Conservation (phyloP, 2,113 vertebrate genomes). For the Rhinoderma darwinii region DNA sequence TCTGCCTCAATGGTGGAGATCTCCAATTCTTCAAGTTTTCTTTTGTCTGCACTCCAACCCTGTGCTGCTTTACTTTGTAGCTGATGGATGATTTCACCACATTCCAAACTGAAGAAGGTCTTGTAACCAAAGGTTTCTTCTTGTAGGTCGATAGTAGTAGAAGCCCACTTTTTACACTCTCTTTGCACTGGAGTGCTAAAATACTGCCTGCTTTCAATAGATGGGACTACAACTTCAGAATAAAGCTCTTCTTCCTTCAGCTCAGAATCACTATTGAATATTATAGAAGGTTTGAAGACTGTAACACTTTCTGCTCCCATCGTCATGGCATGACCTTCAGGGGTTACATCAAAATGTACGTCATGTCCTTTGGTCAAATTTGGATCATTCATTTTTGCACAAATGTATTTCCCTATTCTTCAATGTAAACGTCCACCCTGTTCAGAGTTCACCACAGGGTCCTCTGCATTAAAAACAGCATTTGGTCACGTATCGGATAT, state of each 20-base stretch:
- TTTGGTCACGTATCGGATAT: no score
- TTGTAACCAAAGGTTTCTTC: neutral
- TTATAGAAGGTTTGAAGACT: neutral
- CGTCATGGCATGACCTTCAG: neutral
- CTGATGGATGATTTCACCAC: conserved; percentile 34
- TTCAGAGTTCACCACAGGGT: neutral
- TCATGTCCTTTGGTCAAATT: neutral
- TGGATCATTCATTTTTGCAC: neutral
- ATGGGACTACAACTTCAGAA: neutral
- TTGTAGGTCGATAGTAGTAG: neutral
- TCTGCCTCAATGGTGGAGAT: conserved; percentile 52
- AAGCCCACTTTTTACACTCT: neutral
- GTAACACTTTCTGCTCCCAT: neutral
- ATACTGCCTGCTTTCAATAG: neutral
- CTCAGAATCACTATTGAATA: neutral
- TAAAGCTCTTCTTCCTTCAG: neutral
- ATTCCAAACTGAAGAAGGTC: conserved; percentile 52
- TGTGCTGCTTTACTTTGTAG: neutral
- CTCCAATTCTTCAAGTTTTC: conserved; percentile 1
- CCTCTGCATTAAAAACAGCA: neutral
- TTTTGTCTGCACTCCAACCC: neutral
- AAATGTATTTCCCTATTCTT: neutral
- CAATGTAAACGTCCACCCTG: neutral
- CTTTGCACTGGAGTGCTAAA: conserved; percentile 1
- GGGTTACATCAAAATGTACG: neutral